Percentiles rank a stretch among this genome's conserved stretches.
Evolutionary conservation across 2,113 vertebrate species (phyloP).

Genomic region (Cyanoderma ruficeps): DNA sequence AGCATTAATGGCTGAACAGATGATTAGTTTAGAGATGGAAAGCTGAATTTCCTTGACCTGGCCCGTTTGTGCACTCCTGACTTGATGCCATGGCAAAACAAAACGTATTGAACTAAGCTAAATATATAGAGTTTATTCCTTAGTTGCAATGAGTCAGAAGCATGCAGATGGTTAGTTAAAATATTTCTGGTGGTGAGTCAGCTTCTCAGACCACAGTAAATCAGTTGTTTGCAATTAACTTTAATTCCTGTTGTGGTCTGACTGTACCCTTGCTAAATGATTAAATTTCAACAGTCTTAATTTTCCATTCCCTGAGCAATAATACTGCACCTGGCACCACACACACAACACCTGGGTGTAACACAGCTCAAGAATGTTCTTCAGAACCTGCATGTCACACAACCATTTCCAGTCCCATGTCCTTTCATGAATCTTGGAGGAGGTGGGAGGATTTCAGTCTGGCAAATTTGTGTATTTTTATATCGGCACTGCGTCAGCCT

Average conservation of each 20-base stretch:
- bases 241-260: neutral
- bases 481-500: neutral
- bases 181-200: neutral
- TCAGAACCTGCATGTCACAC: neutral
- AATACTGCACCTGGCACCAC: neutral
- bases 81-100: neutral
- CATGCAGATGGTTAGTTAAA: neutral
- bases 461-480: neutral
- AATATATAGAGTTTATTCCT: neutral
- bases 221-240: neutral
- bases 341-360: neutral
- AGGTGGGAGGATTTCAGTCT: slow-evolving; percentile 13
- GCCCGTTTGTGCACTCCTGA: neutral
- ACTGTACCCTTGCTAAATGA: neutral
- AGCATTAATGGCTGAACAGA: neutral
- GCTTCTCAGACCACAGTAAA: neutral
- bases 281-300: neutral
- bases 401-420: neutral
- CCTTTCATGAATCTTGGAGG: neutral
- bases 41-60: neutral
- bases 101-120: neutral
- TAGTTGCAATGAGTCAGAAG: neutral
- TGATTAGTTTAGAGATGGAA: neutral
- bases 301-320: neutral
- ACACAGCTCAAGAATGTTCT: neutral